Base-by-base conservation (phyloP, 2,797 vertebrate genomes). In the Hydrophis major region DNA sequence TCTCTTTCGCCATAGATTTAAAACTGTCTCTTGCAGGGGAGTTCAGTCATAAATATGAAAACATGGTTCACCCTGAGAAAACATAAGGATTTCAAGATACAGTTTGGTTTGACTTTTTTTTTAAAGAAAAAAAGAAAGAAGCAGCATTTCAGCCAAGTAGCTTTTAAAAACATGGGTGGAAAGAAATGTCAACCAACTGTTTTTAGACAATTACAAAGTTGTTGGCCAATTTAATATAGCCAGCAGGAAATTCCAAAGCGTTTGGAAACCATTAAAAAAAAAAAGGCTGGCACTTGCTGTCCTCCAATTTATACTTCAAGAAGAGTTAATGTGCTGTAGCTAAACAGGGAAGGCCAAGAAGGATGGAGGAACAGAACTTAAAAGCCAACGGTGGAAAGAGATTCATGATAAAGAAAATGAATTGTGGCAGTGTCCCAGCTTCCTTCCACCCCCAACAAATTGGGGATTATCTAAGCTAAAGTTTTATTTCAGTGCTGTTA, bases 201-300 rank as follows among this genome's bases (percentile, higher is more conserved):
- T 95, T 93, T 95, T 95, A 92, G 96, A 96, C 94, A 96, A 96
- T 96, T 95, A 94, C 93, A 89, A 96, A 96, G 94, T 95, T 96
- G 93, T 96, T 95, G 96, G 95, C 93, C 91, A 93, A 97, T 96
- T 92, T 94, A 86, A 95, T 92, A 90, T 94, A 95, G 94, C 93
- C 89, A 93, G 95, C 95, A 97, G 94, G 96, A 97, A 96, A 96
- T 96, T 95, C 95, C 94, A 83, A 89, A 95, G 94, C 89, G 87
- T 96, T 97, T 96, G 96, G 95, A 95, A 93, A 92, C 92, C 93
- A 93, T 95, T 6, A 12, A 91, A 95, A 95, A 91, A 91, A 95
- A 96, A 95, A 92, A 88, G 93, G 96, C 94, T 95, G 94, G 94
- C 92, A 95, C 86, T 95, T 93, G 89, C 91, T 6, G 37, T 94